phyloP scores from a whole-genome alignment of 2,888 invertebrate species.

The Palloptera scutellata region DNA sequence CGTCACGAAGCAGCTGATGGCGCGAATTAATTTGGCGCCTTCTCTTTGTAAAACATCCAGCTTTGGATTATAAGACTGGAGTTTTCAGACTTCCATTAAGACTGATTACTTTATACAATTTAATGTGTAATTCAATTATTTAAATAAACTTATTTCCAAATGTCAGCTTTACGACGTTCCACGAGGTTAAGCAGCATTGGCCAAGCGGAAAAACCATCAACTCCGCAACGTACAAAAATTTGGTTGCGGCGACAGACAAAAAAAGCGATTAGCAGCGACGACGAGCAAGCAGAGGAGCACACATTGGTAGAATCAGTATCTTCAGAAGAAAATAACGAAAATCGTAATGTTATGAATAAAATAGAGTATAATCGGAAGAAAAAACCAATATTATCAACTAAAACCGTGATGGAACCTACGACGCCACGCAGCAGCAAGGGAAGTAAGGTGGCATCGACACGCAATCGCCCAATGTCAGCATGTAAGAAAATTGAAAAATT shows the following conservation, averaged over 20 bases:
- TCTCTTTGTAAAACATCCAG: no score
- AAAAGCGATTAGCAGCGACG: constrained; percentile 38
- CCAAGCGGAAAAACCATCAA: constrained; percentile 41
- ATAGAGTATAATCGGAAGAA: constrained; percentile 36
- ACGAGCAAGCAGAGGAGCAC: constrained; percentile 40
- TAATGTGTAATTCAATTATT: background rate
- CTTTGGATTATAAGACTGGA: constrained; percentile 4
- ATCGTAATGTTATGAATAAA: constrained; percentile 52
- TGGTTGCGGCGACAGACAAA: constrained; percentile 51
- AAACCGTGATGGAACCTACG: constrained; percentile 37
- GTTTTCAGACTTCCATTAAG: constrained; percentile 1
- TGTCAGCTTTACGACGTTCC: constrained; percentile 59
- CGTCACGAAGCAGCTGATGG: constrained; percentile 9
- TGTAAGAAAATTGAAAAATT: constrained; percentile 35
- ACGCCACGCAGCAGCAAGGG: constrained; percentile 52
- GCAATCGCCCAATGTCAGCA: constrained; percentile 30
- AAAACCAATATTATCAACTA: background rate
- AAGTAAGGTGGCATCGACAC: constrained; percentile 25
- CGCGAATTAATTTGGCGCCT: background rate
- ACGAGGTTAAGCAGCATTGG: constrained; percentile 56
- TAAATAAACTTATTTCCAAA: constrained; percentile 36
- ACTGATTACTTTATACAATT: constrained; percentile 2
- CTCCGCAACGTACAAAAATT: constrained; percentile 44
- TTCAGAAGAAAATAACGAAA: constrained; percentile 53
- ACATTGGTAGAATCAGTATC: constrained; percentile 35